Evolutionary conservation across 2,113 vertebrate genomes (phyloP), one percentile per base, ranked within the genome.

Genomic region (Craseonycteris thonglongyai): DNA sequence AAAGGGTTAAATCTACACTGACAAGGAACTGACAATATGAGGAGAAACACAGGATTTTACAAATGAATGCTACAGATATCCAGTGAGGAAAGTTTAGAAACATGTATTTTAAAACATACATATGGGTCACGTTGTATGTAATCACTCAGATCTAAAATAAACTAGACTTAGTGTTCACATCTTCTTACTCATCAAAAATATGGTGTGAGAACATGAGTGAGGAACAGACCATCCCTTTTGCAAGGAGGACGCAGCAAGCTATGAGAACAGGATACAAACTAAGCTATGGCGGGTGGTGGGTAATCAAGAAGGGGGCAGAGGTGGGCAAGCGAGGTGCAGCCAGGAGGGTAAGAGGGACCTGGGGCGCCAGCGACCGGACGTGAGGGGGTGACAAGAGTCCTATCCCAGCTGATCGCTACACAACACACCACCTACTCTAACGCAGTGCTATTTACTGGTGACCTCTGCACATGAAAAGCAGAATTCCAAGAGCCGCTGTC

Each of bases 231-330:
- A 16, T 13, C 30, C 14, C 68, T 28, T 4, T 9, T 19, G 28
- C 10, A 15, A 74, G 69, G 49, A 61, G 33, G 59, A n/a, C n/a
- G n/a, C 9, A 2, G 11, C 2, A 28, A 1, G 47, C 30, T 49
- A 45, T 14, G 40, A 22, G 28, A 80, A 7, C 3, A 12, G 45
- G n/a, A 6, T 2, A 11, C 33, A 28, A 28, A 47, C 0, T 7
- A 3, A 18, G n/a, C n/a, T n/a, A n/a, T n/a, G n/a, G n/a, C n/a
- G 24, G 22, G 13, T 6, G 28, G 45, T 11, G 35, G 35, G 5
- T 1, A 2, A 40, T 2, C 26, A 28, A n/a, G 38, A 33, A 75
- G n/a, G 47, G 47, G 47, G n/a, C n/a, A n/a, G n/a, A n/a, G n/a
- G 7, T 28, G 45, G 88, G 15, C 10, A 42, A 22, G 75, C 63